These are phyloP conservation scores for Passer domesticus DNA, from an alignment of 2,113 vertebrate genomes.

Conservation along the genomic window DNA sequence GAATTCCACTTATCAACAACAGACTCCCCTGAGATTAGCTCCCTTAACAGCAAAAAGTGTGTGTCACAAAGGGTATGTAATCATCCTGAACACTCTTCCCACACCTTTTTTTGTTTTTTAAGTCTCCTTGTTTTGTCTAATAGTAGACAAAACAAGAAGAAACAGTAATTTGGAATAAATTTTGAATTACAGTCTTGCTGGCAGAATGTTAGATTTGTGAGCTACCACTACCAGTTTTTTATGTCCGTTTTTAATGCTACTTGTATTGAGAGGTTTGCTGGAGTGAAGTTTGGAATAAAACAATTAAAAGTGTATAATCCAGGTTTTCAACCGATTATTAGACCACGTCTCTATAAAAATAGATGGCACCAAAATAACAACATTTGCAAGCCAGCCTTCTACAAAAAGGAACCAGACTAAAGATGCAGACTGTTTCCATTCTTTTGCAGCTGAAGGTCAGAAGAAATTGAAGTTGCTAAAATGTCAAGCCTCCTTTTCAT, in stretches of 20 bases:
- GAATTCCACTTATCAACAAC: not conserved
- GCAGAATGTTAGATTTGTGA: not conserved
- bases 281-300: not conserved
- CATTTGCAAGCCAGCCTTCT: not conserved
- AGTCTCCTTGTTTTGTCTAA: not conserved
- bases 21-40: not conserved
- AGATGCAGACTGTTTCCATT: not conserved
- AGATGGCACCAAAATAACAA: not conserved
- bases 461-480: slow-evolving; percentile 4
- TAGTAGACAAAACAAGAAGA: slow-evolving; percentile 5
- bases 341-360: not conserved
- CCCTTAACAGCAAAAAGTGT: not conserved
- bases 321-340: not conserved
- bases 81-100: not conserved
- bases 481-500: slow-evolving; percentile 37
- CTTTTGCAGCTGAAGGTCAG: slow-evolving; percentile 22
- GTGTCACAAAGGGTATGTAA: not conserved
- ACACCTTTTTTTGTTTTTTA: not conserved
- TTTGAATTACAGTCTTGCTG: not conserved
- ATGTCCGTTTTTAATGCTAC: not conserved
- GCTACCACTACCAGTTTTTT: not conserved
- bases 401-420: not conserved
- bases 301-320: not conserved
- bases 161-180: not conserved
- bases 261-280: not conserved